Base-by-base conservation (phyloP, 2,888 invertebrate species). In the Loripinus fragilis region DNA sequence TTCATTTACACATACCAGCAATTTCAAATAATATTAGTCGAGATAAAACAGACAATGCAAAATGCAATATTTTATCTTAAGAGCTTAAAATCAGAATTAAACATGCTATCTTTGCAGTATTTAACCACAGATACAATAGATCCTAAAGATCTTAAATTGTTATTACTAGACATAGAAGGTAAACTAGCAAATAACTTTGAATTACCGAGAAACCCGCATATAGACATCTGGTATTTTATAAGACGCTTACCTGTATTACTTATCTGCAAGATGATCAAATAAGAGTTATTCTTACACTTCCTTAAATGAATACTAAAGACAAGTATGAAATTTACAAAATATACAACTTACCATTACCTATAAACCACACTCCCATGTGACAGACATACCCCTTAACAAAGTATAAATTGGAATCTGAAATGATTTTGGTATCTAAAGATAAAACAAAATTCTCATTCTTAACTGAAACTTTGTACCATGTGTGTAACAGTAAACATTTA, bases 141-240 rank as follows among this genome's bases (percentile, higher is more conserved):
- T 38, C 73, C 73, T n/a, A 45, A 48, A 65, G 30, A 73, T 38
- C 45, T 77, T 7, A 72, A 50, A 65, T 7, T 8, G 12, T 33
- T 77, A 25, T 17, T 76, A 3, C 23, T 64, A 23, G 45, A 72
- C 8, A 60, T 77, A n/a, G 15, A 76, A 71, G 2, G 45, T 28
- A 71, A 71, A 71, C n/a, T 65, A 41, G 73, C 72, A n/a, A 48
- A 45, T 30, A 73, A 55, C 25, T 45, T 73, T 35, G 35, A 69
- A 69, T 48, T 77, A 45, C 68, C 70, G 38, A 50, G 8, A 38
- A 69, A 69, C 45, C 77, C 77, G 17, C 45, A 23, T 23, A 65
- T 20, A 17, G 45, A 77, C 23, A 77, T 73, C 38, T 77, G 77
- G 77, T 67, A 73, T 50, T 73, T 73, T 65, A 73, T 52, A 69